Conservation (phyloP, 2,797 vertebrate genomes). For the Chloroceryle inda region DNA sequence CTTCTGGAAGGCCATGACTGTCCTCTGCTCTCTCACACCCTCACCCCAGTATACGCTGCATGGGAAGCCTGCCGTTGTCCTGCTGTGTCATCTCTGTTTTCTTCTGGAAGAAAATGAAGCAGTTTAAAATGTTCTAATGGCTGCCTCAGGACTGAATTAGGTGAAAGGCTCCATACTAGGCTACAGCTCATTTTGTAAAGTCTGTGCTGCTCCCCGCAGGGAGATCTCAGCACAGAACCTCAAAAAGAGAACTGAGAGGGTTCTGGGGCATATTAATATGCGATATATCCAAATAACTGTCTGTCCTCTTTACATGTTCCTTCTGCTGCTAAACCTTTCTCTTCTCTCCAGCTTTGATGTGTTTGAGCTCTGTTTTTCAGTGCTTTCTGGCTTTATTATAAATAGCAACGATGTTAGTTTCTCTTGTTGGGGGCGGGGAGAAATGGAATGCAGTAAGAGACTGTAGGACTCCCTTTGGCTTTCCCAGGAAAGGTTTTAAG, state of each 20-base stretch:
- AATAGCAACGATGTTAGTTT: not conserved
- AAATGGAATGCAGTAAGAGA: not conserved
- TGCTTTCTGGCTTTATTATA: not conserved
- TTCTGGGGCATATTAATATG: not conserved
- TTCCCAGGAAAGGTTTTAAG: not conserved
- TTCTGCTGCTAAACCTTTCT: not conserved
- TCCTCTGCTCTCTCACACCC: not conserved
- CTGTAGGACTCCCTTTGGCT: not conserved
- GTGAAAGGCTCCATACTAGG: not conserved
- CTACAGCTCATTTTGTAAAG: not conserved
- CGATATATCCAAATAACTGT: not conserved
- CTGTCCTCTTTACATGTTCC: not conserved
- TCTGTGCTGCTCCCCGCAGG: accelerated
- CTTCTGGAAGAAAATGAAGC: not conserved
- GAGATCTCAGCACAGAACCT: not conserved
- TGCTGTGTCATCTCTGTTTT: not conserved
- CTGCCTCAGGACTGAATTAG: not conserved
- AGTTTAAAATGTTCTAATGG: not conserved
- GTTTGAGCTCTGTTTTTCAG: not conserved
- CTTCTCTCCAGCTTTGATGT: not conserved
- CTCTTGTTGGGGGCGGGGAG: accelerated
- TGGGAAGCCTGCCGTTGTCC: not conserved
- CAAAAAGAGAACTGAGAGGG: not conserved
- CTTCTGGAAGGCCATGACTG: not conserved
- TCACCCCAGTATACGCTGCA: not conserved